Base-by-base conservation (phyloP, 2,797 vertebrate species). In the Ctenopoma multispine region DNA sequence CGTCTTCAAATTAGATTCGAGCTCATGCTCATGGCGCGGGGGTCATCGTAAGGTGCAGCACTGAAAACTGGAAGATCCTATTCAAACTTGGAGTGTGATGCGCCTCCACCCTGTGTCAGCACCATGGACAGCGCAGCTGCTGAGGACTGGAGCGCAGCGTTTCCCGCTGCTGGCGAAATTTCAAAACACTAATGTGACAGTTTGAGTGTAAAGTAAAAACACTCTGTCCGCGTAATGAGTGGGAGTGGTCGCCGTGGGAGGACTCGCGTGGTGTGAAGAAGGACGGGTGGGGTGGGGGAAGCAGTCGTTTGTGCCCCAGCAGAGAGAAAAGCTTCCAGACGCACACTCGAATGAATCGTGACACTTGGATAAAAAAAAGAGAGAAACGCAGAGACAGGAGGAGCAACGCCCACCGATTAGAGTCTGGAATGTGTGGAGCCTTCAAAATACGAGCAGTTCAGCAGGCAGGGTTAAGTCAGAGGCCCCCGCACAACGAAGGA, bases 101-200 rank as follows among this genome's bases (percentile, higher is more conserved):
- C n/a, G 13, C 17, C 43, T 44, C 15, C 2, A 2, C 8, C 10
- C 8, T 20, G 44, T 21, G 5, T 47, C 87, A 91, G 90, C 65
- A 92, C 91, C 83, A 13, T 7, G 89, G 91, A 92, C 84, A 92
- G 90, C 75, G 53, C 80, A 29, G 61, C 64, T 20, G 36, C 12
- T n/a, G 69, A 24, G 38, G 20, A 2, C 1, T 1, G 31, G 56
- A 59, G 74, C 29, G n/a, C 50, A 12, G 4, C 4, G 15, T 46
- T 21, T 34, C 20, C 31, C 17, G 17, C 36, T 48, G 77, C 65
- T 5, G 54, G 18, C 31, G 11, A 53, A 31, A 31, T 65, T 56
- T 21, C 3, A 23, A 18, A 10, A 20, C 69, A 49, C 50, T 54
- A 43, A 63, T 44, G 66, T 31, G 60, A 44, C 12, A 81, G 69